A percentile compares a stretch with the other conserved stretches of the same genome.
Evolutionary conservation across 2,113 vertebrate species (phyloP).

Genomic region (Falcunculus frontatus): DNA sequence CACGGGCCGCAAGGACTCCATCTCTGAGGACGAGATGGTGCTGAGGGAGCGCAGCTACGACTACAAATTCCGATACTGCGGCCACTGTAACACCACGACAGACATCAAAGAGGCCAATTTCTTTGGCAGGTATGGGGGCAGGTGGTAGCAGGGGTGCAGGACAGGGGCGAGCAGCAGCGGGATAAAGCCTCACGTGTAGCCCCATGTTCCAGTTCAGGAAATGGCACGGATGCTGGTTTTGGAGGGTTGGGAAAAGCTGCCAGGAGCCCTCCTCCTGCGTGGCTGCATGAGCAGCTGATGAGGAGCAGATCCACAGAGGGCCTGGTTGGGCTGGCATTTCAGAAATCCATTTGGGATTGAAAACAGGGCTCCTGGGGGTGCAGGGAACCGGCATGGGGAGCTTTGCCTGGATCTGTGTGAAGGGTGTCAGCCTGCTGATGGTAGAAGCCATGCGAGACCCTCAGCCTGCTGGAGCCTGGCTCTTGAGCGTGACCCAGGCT

Average conservation of each 20-base stretch:
- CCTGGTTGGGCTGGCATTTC: neutral
- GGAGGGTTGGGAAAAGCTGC: neutral
- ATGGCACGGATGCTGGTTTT: neutral
- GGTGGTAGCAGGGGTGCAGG: neutral
- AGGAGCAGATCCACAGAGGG: neutral
- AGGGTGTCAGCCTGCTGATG: neutral
- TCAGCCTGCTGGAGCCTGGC: neutral
- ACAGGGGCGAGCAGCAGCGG: neutral
- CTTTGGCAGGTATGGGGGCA: conserved; percentile 87
- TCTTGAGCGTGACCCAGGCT: neutral
- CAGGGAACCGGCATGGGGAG: neutral
- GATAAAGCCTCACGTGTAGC: neutral
- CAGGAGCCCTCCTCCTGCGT: neutral
- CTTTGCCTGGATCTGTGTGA: neutral
- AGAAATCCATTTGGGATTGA: neutral
- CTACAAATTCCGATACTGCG: conserved; percentile 97
- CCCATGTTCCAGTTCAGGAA: neutral
- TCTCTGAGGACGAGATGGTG: conserved; percentile 92
- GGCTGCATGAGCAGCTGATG: neutral
- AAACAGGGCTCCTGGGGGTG: neutral
- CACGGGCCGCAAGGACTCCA: conserved; percentile 88
- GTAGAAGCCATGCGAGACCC: neutral
- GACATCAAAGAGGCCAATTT: conserved; percentile 99
- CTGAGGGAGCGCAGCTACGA: conserved; percentile 93
- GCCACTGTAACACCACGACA: conserved; percentile 98